A percentile compares a stretch with the other conserved stretches of the same genome.
phyloP scores from a whole-genome alignment of 2,888 invertebrate genomes.

The Coelopa pilipes region DNA sequence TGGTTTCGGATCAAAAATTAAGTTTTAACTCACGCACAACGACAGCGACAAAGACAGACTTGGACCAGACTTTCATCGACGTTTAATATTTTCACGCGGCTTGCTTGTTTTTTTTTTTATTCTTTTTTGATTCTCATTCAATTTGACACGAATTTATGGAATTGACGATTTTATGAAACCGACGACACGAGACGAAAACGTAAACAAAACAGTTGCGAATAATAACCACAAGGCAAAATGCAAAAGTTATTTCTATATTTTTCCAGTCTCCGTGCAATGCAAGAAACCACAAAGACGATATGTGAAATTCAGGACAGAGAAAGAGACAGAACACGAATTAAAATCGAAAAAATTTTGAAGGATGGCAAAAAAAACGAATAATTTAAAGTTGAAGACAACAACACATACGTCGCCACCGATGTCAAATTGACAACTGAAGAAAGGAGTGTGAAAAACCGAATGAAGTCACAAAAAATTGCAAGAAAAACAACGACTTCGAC shows the following conservation, averaged over 20 bases:
- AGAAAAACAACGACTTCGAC: conserved; percentile 3
- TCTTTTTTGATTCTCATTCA: conserved; percentile 3
- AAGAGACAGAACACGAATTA: background rate
- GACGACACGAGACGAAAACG: background rate
- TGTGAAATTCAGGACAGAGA: no score
- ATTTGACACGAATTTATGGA: conserved; percentile 16
- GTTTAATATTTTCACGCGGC: background rate
- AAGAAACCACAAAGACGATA: no score
- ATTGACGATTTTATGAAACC: background rate
- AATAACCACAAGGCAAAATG: conserved; percentile 12
- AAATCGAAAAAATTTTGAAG: conserved; percentile 1
- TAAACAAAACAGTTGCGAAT: conserved; percentile 4
- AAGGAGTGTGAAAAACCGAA: conserved; percentile 17
- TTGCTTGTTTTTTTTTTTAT: background rate
- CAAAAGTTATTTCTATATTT: background rate
- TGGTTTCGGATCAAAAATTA: background rate
- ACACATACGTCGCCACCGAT: conserved; percentile 38
- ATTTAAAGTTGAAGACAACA: conserved; percentile 18
- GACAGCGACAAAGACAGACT: background rate
- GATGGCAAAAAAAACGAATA: background rate
- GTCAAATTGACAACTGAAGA: conserved; percentile 49
- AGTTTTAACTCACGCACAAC: background rate
- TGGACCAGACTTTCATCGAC: background rate
- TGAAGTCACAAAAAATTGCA: conserved; percentile 10
- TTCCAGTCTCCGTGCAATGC: no score